Conservation (phyloP, 2,797 vertebrate species). For the Eulemur coronatus region DNA sequence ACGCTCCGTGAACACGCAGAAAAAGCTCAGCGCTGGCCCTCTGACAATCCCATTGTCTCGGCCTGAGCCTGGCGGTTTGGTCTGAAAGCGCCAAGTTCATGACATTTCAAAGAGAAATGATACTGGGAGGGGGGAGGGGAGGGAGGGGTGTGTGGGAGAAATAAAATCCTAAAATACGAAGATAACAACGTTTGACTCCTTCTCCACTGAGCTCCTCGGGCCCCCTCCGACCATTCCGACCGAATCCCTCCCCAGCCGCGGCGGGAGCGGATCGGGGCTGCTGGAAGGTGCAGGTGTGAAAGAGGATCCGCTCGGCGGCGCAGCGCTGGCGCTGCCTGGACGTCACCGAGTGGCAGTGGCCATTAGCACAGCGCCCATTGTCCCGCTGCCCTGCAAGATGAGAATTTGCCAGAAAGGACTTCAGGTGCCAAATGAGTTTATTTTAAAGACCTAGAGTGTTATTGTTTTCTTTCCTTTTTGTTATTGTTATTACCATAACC, state of each 20-base stretch:
- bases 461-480: constrained; percentile 31
- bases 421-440: constrained; percentile 31
- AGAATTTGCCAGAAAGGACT: background rate
- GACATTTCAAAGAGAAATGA: constrained; percentile 85
- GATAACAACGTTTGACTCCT: background rate
- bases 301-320: background rate
- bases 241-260: background rate
- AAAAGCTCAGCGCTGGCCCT: constrained; percentile 82
- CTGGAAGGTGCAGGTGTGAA: constrained; percentile 62
- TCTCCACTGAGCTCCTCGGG: background rate
- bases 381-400: background rate
- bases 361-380: constrained; percentile 66
- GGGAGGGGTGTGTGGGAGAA: background rate
- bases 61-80: constrained; percentile 72
- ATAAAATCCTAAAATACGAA: constrained; percentile 13
- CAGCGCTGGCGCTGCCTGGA: too few relatives aligned
- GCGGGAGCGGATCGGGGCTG: background rate
- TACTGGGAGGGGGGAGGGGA: constrained; percentile 50
- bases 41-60: constrained; percentile 84
- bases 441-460: constrained; percentile 34
- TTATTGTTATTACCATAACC: background rate
- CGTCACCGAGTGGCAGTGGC: accelerated
- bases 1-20: constrained; percentile 87
- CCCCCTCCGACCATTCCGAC: background rate
- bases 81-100: constrained; percentile 87